phyloP scores from a whole-genome alignment of 2,888 invertebrate genomes.

The Muscina levida region DNA sequence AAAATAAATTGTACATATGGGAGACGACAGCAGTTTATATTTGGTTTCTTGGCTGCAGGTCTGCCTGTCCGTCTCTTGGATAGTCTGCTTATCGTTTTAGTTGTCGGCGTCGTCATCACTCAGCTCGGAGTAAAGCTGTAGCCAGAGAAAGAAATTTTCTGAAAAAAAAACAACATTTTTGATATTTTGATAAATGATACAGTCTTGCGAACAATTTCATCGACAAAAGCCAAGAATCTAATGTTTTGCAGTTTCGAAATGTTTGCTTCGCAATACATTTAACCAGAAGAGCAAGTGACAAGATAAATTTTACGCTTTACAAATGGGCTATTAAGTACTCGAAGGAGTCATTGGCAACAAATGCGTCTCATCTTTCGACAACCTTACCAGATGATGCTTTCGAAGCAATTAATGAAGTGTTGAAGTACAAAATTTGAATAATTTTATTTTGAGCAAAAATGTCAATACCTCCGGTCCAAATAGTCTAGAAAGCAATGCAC shows the following conservation, averaged over 20 bases:
- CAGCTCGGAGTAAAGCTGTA: not conserved
- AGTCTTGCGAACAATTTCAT: conserved; percentile 7
- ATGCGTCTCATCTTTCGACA: no score
- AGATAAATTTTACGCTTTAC: no score
- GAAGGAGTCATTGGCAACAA: not conserved
- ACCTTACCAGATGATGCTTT: no score
- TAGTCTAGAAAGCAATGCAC: no score
- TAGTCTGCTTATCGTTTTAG: conserved; percentile 34
- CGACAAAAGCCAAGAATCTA: not conserved
- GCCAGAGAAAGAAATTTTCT: conserved; percentile 11
- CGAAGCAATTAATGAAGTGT: no score
- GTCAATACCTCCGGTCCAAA: no score
- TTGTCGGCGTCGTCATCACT: conserved; percentile 46
- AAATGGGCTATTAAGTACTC: not conserved
- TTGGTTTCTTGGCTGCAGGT: conserved; percentile 17
- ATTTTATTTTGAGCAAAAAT: no score
- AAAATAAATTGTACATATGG: conserved; percentile 58
- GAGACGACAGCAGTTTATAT: conserved; percentile 50
- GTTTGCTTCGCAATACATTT: no score
- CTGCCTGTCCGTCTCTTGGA: conserved; percentile 35
- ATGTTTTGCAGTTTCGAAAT: not conserved
- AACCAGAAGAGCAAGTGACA: no score
- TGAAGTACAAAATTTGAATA: no score
- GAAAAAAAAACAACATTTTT: conserved; percentile 31
- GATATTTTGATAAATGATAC: conserved; percentile 54